These are phyloP conservation scores for Tragelaphus strepsiceros DNA, from an alignment of 2,113 vertebrate genomes.

Conservation along the genomic window DNA sequence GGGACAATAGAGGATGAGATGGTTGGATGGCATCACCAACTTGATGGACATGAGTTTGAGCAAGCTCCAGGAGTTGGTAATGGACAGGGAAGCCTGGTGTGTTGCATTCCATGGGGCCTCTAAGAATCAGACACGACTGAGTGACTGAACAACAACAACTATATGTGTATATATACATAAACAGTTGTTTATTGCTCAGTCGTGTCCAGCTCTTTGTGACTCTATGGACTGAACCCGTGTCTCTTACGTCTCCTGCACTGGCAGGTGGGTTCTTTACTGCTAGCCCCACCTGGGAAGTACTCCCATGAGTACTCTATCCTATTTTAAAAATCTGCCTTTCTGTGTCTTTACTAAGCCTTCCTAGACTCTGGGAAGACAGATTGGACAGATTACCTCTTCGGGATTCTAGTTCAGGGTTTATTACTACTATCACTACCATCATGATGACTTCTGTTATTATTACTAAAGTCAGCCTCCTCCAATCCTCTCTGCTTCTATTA, in stretches of 20 bases:
- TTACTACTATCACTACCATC: no score
- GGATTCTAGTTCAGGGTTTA: neutral
- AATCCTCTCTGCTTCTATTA: neutral
- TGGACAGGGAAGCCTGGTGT: neutral
- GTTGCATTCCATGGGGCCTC: neutral
- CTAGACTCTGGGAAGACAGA: neutral
- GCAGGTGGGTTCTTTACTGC: neutral
- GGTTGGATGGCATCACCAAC: neutral
- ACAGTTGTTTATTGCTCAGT: neutral
- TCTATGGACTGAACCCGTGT: neutral
- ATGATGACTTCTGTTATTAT: neutral
- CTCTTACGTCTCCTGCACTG: neutral
- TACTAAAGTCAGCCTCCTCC: no score
- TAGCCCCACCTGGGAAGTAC: neutral
- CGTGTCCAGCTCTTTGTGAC: neutral
- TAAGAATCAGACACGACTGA: neutral
- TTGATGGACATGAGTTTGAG: neutral
- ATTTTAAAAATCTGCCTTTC: neutral
- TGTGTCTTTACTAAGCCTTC: neutral
- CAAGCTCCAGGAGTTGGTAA: neutral
- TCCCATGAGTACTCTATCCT: neutral
- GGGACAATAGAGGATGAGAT: neutral
- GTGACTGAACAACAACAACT: neutral
- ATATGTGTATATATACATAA: neutral
- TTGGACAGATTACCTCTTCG: neutral